These are phyloP conservation scores for Lophius americanus DNA, from an alignment of 2,797 vertebrate genomes.

Conservation along the genomic window DNA sequence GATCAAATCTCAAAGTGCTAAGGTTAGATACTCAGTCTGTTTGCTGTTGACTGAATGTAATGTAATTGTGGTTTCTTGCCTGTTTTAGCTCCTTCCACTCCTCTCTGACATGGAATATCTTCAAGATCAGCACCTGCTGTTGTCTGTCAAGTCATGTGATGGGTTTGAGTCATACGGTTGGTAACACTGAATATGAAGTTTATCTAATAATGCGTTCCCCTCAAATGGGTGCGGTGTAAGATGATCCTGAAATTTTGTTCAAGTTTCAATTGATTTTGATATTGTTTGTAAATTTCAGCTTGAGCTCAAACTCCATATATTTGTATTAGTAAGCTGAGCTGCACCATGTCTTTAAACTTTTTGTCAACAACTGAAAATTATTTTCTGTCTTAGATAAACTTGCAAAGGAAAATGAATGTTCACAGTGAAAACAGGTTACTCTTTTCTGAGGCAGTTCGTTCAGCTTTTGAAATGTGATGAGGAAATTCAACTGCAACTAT, in stretches of 20 bases:
- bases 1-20: too few relatives aligned
- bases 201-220: too few relatives aligned
- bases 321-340: background rate
- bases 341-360: background rate
- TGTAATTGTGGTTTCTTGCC: conserved; percentile 16
- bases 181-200: conserved; percentile 19
- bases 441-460: conserved; percentile 1
- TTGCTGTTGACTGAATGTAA: background rate
- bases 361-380: background rate
- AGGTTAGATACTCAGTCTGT: conserved; percentile 50
- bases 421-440: background rate
- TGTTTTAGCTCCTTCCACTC: conserved; percentile 80
- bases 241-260: too few relatives aligned
- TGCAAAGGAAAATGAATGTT: background rate
- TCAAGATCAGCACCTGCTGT: conserved; percentile 84
- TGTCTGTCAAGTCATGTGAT: conserved; percentile 87
- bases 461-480: too few relatives aligned
- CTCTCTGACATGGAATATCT: conserved; percentile 82
- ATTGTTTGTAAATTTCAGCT: background rate
- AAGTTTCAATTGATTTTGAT: background rate
- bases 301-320: background rate
- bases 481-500: background rate
- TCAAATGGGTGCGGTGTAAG: too few relatives aligned
- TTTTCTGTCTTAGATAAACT: fast-evolving
- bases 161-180: conserved; percentile 88